phyloP scores from a whole-genome alignment of 2,797 vertebrate species.

The Meriones psammophilus region DNA sequence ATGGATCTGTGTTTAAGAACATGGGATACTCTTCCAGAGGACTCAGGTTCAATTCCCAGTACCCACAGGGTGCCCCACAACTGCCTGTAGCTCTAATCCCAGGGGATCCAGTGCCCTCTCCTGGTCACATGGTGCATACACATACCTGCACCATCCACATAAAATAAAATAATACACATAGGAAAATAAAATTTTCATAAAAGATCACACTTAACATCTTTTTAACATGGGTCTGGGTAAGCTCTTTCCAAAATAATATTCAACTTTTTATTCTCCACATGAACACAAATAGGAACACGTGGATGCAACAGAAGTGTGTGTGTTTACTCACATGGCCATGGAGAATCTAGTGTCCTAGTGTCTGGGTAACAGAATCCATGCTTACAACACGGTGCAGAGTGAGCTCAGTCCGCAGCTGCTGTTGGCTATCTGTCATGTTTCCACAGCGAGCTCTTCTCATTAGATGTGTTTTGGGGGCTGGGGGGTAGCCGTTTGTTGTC shows the following conservation, averaged over 20 bases:
- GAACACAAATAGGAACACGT: neutral
- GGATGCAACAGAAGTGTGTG: neutral
- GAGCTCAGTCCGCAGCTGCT: neutral
- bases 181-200: neutral
- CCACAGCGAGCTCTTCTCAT: constrained; percentile 6
- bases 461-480: neutral
- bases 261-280: neutral
- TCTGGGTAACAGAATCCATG: neutral
- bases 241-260: neutral
- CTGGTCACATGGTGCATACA: neutral
- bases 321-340: neutral
- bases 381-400: neutral
- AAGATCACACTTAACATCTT: neutral
- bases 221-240: neutral
- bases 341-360: constrained; percentile 42
- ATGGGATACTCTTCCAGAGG: neutral
- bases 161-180: neutral
- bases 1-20: neutral
- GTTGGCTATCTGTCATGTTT: neutral
- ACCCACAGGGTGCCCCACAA: neutral
- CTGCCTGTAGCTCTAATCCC: neutral
- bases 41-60: neutral
- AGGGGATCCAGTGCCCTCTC: neutral
- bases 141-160: neutral
- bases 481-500: neutral